Evolutionary conservation across 2,113 vertebrate species (phyloP).

Genomic region (Catagonus wagneri): DNA sequence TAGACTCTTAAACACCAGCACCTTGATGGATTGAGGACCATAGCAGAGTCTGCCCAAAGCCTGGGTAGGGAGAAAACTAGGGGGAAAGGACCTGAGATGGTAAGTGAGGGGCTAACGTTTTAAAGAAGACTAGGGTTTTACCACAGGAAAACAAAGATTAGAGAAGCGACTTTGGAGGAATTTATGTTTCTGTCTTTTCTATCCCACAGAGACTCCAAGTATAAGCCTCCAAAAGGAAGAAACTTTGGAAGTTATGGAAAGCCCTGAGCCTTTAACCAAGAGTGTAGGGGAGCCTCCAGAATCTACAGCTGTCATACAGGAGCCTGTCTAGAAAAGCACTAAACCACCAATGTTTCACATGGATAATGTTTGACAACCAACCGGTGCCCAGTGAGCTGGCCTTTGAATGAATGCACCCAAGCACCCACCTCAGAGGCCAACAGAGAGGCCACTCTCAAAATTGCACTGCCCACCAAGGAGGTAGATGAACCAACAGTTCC

Average conservation of each 20-base stretch:
- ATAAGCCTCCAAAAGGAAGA: background rate
- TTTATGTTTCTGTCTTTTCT: slow-evolving; percentile 60
- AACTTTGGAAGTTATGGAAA: background rate
- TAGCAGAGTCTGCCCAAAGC: background rate
- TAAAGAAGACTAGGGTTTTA: slow-evolving; percentile 26
- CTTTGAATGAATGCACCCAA: background rate
- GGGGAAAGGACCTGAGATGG: background rate
- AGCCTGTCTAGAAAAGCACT: background rate
- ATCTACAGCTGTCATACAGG: background rate
- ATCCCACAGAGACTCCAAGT: slow-evolving; percentile 41
- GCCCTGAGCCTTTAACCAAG: background rate
- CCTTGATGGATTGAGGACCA: background rate
- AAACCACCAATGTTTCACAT: background rate
- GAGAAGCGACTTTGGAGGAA: slow-evolving; percentile 40
- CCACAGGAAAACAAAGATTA: background rate
- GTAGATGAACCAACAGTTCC: background rate
- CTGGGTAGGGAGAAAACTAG: background rate
- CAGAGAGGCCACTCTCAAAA: background rate
- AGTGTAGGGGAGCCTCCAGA: background rate
- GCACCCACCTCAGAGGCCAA: background rate
- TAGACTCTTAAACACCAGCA: background rate
- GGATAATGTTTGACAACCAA: background rate
- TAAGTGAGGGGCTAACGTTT: slow-evolving; percentile 14
- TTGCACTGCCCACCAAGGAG: background rate
- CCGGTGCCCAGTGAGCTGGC: rapidly evolving